Base-by-base conservation (phyloP, 1,140 invertebrate genomes). In the Thalassaphorura encarpata region DNA sequence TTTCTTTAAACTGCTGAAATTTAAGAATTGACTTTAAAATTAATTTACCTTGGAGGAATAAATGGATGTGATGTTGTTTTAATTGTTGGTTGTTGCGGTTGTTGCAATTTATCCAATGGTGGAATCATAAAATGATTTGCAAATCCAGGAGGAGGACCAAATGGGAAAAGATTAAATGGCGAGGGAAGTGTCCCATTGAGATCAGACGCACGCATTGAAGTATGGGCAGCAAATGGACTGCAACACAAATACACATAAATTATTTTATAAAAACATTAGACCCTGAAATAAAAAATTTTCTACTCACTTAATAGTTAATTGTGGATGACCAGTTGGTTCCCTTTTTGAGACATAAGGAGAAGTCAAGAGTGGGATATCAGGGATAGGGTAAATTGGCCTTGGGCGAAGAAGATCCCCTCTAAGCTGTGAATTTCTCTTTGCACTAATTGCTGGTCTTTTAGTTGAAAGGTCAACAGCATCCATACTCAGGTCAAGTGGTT, bases 391-490 rank as follows among this genome's bases (percentile, higher is more conserved):
- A 16, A 56, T 31, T 26, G 63, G 55, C 6, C 49, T 49, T 40
- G 57, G 56, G 31, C 58, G 55, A 26, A 49, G 59, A n/a, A 63
- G 49, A n/a, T n/a, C n/a, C n/a, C n/a, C n/a, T n/a, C n/a, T n/a
- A n/a, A n/a, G n/a, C n/a, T n/a, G n/a, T 18, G 61, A 56, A 33
- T 36, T 36, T 36, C 11, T n/a, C 11, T 36, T 36, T n/a, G 33
- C 11, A 36, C 11, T 36, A n/a, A n/a, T 36, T n/a, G 33, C 11
- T 36, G n/a, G 8, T 29, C 48, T 23, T 69, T 89, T 91, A 62
- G 87, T 85, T 67, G 86, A 89, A 56, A 93, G 77, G 72, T 93
- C 89, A n/a, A 93, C 70, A 2, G 86, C 86, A 70, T 87, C 83
- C 72, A 84, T 84, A 28, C 80, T 81, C 2, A 89, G 72, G 73